These are phyloP conservation scores for Prionace glauca DNA, from an alignment of 2,797 vertebrate genomes.

Conservation along the genomic window DNA sequence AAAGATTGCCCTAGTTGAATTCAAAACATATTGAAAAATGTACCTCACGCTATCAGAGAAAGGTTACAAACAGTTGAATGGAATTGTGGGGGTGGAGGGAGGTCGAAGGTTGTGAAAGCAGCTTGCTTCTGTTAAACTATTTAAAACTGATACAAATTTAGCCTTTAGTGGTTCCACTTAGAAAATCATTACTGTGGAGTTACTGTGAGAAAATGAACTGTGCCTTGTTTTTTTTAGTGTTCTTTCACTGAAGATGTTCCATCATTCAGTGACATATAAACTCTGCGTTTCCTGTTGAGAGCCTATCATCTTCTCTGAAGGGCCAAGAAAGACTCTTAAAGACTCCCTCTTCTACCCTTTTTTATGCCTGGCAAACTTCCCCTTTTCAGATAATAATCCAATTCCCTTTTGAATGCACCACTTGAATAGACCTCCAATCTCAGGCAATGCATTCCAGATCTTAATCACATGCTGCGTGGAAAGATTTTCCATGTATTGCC, in stretches of 20 bases:
- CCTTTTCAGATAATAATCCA: too few species aligned
- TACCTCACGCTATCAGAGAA: too few species aligned
- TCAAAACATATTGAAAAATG: neutral
- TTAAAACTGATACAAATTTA: neutral
- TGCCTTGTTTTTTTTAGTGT: neutral
- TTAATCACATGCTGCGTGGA: too few species aligned
- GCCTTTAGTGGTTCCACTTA: neutral
- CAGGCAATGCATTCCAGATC: too few species aligned
- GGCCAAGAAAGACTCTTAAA: too few species aligned
- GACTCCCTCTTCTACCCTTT: too few species aligned
- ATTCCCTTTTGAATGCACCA: too few species aligned
- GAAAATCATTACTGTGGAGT: neutral
- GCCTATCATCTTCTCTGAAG: too few species aligned
- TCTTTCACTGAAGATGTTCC: too few species aligned
- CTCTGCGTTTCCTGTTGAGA: constrained; percentile 57
- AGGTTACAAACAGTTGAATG: neutral
- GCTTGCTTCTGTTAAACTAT: neutral
- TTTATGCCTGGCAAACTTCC: too few species aligned
- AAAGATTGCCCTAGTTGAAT: neutral
- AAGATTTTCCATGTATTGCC: too few species aligned
- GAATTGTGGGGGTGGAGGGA: neutral
- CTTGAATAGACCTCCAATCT: too few species aligned
- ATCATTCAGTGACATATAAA: constrained; percentile 18
- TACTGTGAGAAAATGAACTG: neutral
- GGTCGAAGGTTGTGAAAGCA: neutral